Percentiles rank a stretch among this genome's conserved stretches.
phyloP scores from a whole-genome alignment of 92 coral and sea anemone species.

The Galaxea fascicularis region DNA sequence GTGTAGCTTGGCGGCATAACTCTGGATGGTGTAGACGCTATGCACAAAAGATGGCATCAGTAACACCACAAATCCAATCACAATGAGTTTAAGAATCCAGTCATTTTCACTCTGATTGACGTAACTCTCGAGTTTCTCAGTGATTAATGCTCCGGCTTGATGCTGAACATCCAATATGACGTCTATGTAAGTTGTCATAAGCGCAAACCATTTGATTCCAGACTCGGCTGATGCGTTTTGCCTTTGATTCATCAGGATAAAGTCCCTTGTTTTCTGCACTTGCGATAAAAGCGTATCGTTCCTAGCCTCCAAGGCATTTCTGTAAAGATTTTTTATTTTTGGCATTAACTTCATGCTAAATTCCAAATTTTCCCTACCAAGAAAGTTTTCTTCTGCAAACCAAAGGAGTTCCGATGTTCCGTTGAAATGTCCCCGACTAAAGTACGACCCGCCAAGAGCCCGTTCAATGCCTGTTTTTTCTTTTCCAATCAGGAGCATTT shows the following conservation, averaged over 20 bases:
- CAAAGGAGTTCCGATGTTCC: conserved; percentile 57
- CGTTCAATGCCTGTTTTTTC: conserved; percentile 77
- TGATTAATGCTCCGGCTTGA: conserved; percentile 45
- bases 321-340: conserved; percentile 14
- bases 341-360: conserved; percentile 70
- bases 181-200: conserved; percentile 72
- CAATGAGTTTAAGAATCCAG: conserved; percentile 16
- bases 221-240: conserved; percentile 18
- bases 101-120: conserved; percentile 38
- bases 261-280: conserved; percentile 42
- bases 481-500: conserved; percentile 67
- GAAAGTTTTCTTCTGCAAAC: conserved; percentile 57
- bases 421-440: conserved; percentile 63
- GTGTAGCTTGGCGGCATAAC: conserved; percentile 62
- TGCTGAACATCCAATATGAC: conserved; percentile 61
- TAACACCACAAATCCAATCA: conserved; percentile 54
- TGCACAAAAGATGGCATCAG: conserved; percentile 60
- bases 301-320: conserved; percentile 1
- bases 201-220: conserved; percentile 59
- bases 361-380: conserved; percentile 56
- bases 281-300: neutral
- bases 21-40: conserved; percentile 71
- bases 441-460: conserved; percentile 76
- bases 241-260: conserved; percentile 51
- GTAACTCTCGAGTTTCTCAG: neutral